Evolutionary conservation across 2,888 invertebrate genomes (phyloP).

Genomic region (Eupithecia exiguata): DNA sequence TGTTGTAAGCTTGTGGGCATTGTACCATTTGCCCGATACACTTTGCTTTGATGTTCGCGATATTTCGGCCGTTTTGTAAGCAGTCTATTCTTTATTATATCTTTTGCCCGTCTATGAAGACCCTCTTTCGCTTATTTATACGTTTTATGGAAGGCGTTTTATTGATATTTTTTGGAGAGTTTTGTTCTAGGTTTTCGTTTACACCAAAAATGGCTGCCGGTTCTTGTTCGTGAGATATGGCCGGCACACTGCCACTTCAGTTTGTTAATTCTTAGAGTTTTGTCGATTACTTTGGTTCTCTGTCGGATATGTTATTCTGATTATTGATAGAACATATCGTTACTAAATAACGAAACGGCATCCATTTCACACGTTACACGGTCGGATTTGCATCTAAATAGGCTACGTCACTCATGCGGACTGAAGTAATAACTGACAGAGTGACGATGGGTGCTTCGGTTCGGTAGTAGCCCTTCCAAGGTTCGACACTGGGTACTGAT

Average conservation of each 20-base stretch:
- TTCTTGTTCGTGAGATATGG: neutral
- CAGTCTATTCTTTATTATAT: conserved; percentile 10
- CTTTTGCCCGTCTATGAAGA: neutral
- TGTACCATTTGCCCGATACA: conserved; percentile 30
- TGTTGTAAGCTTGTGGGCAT: conserved; percentile 39
- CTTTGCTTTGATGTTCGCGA: conserved; percentile 26
- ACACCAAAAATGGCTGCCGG: neutral
- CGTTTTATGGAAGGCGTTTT: neutral
- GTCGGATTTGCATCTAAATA: conserved; percentile 20
- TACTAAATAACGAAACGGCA: conserved; percentile 14
- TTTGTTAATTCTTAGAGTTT: neutral
- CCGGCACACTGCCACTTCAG: neutral
- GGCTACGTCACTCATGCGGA: conserved; percentile 8
- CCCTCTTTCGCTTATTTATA: conserved; percentile 2
- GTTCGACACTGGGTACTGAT: neutral
- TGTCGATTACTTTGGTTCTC: neutral
- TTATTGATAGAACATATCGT: neutral
- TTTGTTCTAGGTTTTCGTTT: neutral
- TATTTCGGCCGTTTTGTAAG: conserved; percentile 21
- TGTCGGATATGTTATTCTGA: neutral
- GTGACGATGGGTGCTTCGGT: neutral
- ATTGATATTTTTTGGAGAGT: neutral
- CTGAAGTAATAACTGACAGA: neutral
- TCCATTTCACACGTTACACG: conserved; percentile 20
- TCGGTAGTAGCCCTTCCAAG: neutral